Evolutionary conservation across 2,113 vertebrate species (phyloP), one percentile per base, ranked within the genome.

Genomic region (Ptychochromis oligacanthus): DNA sequence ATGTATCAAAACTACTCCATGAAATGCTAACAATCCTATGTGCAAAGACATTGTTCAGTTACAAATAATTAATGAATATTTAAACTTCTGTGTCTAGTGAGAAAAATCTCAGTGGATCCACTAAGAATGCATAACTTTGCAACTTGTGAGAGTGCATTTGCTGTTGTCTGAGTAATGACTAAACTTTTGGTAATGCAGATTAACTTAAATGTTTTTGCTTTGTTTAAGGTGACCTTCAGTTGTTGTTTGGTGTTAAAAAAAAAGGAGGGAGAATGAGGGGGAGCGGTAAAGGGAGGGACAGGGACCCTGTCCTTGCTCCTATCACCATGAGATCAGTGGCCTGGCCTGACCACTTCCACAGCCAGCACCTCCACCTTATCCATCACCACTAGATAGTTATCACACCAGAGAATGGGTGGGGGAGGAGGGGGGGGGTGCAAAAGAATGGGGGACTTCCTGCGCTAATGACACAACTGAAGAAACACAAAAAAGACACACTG

Each of bases 321-420:
- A 96, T 95, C 95, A 46, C 92, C 88, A 93, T 85, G 84, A 92
- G 95, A 95, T 95, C 95, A 90, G 92, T 94, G 93, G 92, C 93
- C 92, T 91, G 93, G 92, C 84, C 93, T 95, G 95, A 95, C 94
- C 95, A 92, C 92, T 94, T 94, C 90, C 94, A 94, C 93, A 94
- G 90, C 94, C 91, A 94, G 89, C 86, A 95, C 90, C 95, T 93
- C 94, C 92, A 94, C 95, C 95, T 95, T 95, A 96, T 96, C 95
- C 94, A 95, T 95, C 95, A 95, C 94, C 77, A 88, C 80, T 76
- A 92, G 95, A 96, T 96, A 93, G 89, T 95, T 94, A 95, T 96
- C 95, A 93, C 88, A 91, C 83, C 55, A 75, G 89, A 89, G 91
- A 81, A 78, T 81, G 36, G 46, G 54, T 75, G 82, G 54, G 78